Conservation (phyloP, 2,113 vertebrate genomes). For the Ia io region DNA sequence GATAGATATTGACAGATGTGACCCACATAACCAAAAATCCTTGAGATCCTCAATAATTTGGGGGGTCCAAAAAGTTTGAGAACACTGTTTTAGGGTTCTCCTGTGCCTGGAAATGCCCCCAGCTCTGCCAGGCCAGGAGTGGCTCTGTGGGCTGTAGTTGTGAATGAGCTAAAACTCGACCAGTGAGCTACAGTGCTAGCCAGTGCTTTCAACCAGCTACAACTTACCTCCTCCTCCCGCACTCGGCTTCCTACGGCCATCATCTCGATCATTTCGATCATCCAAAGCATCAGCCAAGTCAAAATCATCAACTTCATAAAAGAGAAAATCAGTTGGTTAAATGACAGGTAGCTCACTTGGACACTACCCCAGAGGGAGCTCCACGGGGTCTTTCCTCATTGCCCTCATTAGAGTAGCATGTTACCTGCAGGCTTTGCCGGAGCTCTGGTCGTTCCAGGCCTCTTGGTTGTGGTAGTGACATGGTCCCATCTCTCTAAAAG, state of each 20-base stretch:
- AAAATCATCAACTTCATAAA: conserved; percentile 65
- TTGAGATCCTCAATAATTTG: neutral
- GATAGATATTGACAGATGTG: neutral
- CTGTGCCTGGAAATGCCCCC: neutral
- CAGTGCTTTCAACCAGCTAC: neutral
- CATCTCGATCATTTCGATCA: conserved; percentile 83
- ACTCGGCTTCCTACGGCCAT: neutral
- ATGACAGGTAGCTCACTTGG: neutral
- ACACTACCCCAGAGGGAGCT: neutral
- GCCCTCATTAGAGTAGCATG: neutral
- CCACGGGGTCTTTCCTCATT: rapidly evolving
- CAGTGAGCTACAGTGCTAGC: neutral
- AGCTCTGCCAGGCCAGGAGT: neutral
- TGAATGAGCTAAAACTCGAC: neutral
- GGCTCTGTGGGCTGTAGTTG: neutral
- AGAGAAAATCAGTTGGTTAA: conserved; percentile 30
- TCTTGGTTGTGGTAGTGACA: conserved; percentile 75
- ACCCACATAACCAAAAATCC: neutral
- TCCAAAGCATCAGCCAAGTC: conserved; percentile 89
- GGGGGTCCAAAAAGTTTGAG: neutral
- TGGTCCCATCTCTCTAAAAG: conserved; percentile 66
- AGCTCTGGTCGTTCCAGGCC: conserved; percentile 73
- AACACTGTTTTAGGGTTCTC: neutral
- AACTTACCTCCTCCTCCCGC: conserved; percentile 74
- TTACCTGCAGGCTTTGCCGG: conserved; percentile 71